Evolutionary conservation across 2,797 vertebrate species (phyloP), one percentile per base, ranked within the genome.

Genomic region (Rhinophrynus dorsalis): DNA sequence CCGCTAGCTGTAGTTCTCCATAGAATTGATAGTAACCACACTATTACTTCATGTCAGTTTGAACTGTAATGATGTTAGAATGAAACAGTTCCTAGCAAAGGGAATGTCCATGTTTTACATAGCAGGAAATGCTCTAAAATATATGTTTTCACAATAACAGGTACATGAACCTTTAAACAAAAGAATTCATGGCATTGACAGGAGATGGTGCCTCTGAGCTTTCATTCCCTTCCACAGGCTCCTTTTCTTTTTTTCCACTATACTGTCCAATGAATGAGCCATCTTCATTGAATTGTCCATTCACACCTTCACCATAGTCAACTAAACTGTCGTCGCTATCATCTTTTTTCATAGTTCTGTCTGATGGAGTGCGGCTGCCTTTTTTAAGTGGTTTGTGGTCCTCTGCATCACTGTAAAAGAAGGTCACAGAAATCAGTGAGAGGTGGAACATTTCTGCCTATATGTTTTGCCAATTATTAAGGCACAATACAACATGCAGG

Each of bases 231-330:
- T 95, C 95, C 1, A 89, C 89, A 2, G 89, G 89, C 79, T 96
- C 94, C 87, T 94, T 95, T 84, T 90, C 91, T 79, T 95, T 97
- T 90, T 94, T 97, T 57, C 96, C 96, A 68, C 96, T 99, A 82
- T 99, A 99, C 80, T 99, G 96, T 82, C 97, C 97, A 77, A 99
- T 99, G 89, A 99, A 99, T 32, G 97, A 99, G 78, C 97, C 97
- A 71, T 99, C 96, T 85, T 98, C 96, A 83, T 99, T 98, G 92
- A 98, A 98, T 83, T 98, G 96, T 74, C 95, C 95, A 40, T 99
- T 97, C 79, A 95, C 97, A 62, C 95, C 96, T 85, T 98, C 97
- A 73, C 95, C 95, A 90, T 98, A 98, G 91, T 99, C 96, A 89
- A 98, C 97, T 90, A 99, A 94, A 91, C 97, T 99, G 86, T 97